phyloP scores from a whole-genome alignment of 2,797 vertebrate species.

The Eidolon dupreanum region DNA sequence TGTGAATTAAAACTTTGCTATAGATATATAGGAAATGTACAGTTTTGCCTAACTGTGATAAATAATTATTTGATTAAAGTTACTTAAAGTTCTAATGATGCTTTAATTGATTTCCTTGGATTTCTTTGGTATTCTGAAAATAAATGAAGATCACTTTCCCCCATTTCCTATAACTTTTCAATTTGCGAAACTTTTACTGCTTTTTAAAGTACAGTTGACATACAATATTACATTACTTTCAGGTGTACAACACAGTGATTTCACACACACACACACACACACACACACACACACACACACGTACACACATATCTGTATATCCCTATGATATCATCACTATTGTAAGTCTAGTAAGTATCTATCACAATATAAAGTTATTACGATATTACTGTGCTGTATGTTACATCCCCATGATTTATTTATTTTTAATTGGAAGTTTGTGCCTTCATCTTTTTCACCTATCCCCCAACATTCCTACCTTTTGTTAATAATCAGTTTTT shows the following conservation, averaged over 20 bases:
- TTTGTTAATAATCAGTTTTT: too few species aligned
- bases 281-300: too few species aligned
- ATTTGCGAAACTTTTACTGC: neutral
- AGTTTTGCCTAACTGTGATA: neutral
- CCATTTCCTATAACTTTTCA: neutral
- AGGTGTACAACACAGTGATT: neutral
- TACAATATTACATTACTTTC: neutral
- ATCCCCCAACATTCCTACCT: too few species aligned
- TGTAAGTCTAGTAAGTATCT: too few species aligned
- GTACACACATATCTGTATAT: too few species aligned
- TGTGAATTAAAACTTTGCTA: neutral
- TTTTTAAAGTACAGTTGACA: neutral
- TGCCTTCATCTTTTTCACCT: too few species aligned
- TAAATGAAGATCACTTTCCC: neutral
- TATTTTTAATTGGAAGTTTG: too few species aligned
- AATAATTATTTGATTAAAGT: neutral
- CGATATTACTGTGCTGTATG: too few species aligned
- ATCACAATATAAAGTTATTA: too few species aligned
- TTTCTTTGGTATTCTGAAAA: neutral
- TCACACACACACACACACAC: too few species aligned
- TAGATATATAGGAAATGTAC: neutral
- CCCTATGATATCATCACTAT: too few species aligned
- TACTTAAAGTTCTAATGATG: neutral
- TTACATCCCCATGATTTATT: too few species aligned
- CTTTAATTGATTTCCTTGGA: neutral